phyloP scores from a whole-genome alignment of 2,113 vertebrate genomes.

The Lagopus leucura region DNA sequence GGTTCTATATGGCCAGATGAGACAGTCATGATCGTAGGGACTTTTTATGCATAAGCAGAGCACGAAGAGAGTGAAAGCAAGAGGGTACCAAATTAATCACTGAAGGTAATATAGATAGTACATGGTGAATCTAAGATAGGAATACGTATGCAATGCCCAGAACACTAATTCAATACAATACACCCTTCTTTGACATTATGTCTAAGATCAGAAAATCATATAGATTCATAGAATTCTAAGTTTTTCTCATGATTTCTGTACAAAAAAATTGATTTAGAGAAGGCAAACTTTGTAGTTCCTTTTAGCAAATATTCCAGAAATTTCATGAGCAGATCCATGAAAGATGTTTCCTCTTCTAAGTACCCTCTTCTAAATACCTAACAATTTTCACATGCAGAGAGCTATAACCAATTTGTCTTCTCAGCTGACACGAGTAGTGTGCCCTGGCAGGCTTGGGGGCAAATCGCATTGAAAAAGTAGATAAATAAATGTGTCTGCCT shows the following conservation, averaged over 20 bases:
- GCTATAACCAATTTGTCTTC: neutral
- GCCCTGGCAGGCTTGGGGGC: neutral
- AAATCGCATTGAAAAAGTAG: neutral
- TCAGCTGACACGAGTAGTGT: neutral
- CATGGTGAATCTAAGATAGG: neutral
- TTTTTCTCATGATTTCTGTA: neutral
- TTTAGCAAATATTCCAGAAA: neutral
- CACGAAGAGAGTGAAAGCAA: neutral
- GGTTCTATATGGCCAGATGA: neutral
- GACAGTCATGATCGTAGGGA: neutral
- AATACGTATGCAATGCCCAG: neutral
- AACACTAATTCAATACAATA: neutral
- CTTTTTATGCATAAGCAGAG: neutral
- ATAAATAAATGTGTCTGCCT: neutral
- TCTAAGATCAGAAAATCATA: neutral
- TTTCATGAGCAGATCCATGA: neutral
- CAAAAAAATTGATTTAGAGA: neutral
- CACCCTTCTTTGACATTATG: neutral
- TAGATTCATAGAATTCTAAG: neutral
- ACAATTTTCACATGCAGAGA: rapidly evolving
- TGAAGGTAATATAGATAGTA: neutral
- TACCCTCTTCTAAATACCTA: neutral
- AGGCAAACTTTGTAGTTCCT: neutral
- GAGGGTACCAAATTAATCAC: neutral
- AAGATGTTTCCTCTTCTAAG: neutral